Evolutionary conservation across 1,140 invertebrate genomes (phyloP), one percentile per base, ranked within the genome.

Genomic region (Drosophila lowei): DNA sequence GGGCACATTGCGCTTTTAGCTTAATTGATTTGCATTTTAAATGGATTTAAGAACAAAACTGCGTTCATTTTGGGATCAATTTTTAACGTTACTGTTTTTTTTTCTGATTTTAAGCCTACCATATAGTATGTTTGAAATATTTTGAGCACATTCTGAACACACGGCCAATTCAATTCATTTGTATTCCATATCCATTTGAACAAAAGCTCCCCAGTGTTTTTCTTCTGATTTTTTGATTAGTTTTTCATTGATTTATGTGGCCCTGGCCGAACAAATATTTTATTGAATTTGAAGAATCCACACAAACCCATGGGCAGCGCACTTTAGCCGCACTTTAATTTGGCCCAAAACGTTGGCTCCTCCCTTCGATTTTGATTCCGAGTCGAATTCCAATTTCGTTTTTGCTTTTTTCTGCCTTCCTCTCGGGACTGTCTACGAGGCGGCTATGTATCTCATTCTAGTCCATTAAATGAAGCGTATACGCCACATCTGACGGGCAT

Each of bases 211-310:
- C 38, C 11, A 53, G 63, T 64, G 81, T 62, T 70, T 77, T 73
- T 41, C 61, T 66, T 74, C 80, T 65, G 67, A 79, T 79, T 77
- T 79, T 84, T 77, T 73, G 77, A 84, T 84, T 80, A 84, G 81
- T 80, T 80, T 77, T 70, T 54, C 79, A 85, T 85, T 85, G 80
- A 86, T 81, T 81, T 86, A 81, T 77, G 62, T 61, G 59, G 16
- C 28, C 42, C n/a, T 16, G 34, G 11, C 5, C 11, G 11, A 38
- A 13, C 18, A 25, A 59, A 44, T 56, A 55, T 57, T 70, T 71
- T 64, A 65, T 66, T 54, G 49, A 72, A 73, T 76, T 72, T 28
- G n/a, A 18, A 38, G 6, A 16, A 7, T 9, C 18, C 15, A 55
- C 13, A n/a, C 30, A 28, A 6, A 42, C 30, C 48, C 23, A 55